Percentiles rank a stretch among this genome's conserved stretches.
phyloP scores from a whole-genome alignment of 2,797 vertebrate species.

The Capromys pilorides region DNA sequence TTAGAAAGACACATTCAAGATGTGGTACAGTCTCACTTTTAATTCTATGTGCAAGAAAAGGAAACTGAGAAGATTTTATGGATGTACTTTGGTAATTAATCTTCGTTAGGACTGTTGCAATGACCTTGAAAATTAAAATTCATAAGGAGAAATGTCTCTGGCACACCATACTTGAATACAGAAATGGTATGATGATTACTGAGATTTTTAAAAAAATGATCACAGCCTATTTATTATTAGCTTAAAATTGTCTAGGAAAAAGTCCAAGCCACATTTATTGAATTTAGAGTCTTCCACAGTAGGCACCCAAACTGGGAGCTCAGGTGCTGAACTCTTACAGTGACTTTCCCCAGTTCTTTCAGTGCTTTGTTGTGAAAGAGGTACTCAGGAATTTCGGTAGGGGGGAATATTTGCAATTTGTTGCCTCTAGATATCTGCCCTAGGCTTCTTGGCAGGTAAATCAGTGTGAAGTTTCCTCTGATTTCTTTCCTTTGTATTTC shows the following conservation, averaged over 20 bases:
- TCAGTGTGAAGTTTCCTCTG: not conserved
- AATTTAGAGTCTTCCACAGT: constrained; percentile 6
- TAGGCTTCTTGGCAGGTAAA: not conserved
- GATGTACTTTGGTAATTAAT: constrained; percentile 86
- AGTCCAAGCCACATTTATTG: not conserved
- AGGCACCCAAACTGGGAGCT: not conserved
- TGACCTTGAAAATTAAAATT: constrained; percentile 85
- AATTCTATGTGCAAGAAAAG: constrained; percentile 72
- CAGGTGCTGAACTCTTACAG: not conserved
- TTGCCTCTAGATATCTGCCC: not conserved
- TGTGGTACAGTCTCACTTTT: constrained; percentile 80
- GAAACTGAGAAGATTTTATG: constrained; percentile 79
- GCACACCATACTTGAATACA: constrained; percentile 82
- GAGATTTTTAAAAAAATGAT: constrained; percentile 70
- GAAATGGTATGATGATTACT: constrained; percentile 75
- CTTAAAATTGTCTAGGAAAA: constrained; percentile 59
- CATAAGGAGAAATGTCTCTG: constrained; percentile 78
- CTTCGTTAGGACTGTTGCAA: constrained; percentile 84
- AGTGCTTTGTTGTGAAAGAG: not conserved
- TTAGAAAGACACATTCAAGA: constrained; percentile 70
- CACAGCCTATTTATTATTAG: constrained; percentile 76
- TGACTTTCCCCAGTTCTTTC: constrained; percentile 13
- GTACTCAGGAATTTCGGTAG: not conserved
- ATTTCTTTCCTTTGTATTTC: constrained; percentile 25
- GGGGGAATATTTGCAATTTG: not conserved